phyloP scores from a whole-genome alignment of 2,797 vertebrate species.

The Sciurus vulgaris region DNA sequence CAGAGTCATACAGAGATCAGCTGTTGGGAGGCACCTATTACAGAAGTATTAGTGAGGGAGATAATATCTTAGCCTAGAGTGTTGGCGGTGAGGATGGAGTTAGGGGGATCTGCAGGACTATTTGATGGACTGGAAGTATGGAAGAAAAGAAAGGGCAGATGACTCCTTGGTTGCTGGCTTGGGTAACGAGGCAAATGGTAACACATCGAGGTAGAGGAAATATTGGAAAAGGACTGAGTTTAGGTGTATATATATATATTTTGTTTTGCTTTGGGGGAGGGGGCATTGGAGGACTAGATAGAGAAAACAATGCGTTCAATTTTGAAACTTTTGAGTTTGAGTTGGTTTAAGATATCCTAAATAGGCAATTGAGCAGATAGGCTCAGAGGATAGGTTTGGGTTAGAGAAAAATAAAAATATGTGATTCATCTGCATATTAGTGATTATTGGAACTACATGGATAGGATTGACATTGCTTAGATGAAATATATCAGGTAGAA shows the following conservation, averaged over 20 bases:
- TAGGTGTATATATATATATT: neutral
- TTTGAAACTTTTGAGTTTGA: conserved; percentile 12
- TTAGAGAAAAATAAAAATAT: neutral
- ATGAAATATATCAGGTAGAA: neutral
- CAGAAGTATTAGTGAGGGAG: neutral
- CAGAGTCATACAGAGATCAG: neutral
- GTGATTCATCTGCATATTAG: neutral
- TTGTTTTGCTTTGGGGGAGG: neutral
- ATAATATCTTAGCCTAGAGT: neutral
- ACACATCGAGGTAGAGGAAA: neutral
- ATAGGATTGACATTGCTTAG: neutral
- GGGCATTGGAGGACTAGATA: neutral
- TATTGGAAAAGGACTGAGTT: neutral
- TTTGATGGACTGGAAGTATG: neutral
- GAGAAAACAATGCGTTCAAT: neutral
- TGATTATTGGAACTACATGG: neutral
- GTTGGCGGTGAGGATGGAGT: neutral
- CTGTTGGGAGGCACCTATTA: neutral
- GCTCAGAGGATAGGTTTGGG: neutral
- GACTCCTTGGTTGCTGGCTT: neutral
- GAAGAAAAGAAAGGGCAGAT: neutral
- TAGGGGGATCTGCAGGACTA: neutral
- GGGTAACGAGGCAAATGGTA: neutral
- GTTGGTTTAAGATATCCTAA: neutral
- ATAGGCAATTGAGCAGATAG: neutral